phyloP scores from a whole-genome alignment of 2,888 invertebrate genomes.

The Agrotis puta region DNA sequence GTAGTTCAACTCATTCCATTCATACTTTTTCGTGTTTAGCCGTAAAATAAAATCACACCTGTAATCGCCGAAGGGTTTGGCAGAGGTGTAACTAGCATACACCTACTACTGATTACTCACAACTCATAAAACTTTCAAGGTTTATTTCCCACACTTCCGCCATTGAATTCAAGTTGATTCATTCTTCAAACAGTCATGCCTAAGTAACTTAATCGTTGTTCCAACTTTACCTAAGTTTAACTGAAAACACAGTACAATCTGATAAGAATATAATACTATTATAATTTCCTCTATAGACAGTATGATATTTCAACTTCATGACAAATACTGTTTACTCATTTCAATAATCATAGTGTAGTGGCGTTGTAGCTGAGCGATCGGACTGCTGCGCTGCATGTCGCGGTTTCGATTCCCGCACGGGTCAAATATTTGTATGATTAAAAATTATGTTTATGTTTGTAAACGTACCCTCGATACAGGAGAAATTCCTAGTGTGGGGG shows the following conservation, averaged over 20 bases:
- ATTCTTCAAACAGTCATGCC: conserved; percentile 39
- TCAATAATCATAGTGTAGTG: background rate
- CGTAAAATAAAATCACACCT: conserved; percentile 10
- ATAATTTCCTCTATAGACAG: conserved; percentile 25
- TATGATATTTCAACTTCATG: background rate
- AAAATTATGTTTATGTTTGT: too few species aligned
- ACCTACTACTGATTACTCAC: conserved; percentile 34
- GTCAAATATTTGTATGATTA: too few species aligned
- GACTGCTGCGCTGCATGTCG: too few species aligned
- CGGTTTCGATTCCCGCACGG: too few species aligned
- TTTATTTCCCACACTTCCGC: conserved; percentile 20
- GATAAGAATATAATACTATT: conserved; percentile 43
- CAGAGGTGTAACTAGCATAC: background rate
- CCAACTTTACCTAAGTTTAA: conserved; percentile 4
- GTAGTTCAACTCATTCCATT: background rate
- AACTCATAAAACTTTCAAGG: conserved; percentile 44
- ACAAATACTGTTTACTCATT: conserved; percentile 11
- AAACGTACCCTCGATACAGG: too few species aligned
- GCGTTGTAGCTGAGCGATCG: too few species aligned
- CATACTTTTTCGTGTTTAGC: conserved; percentile 24
- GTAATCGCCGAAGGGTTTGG: background rate
- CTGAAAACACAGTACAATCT: conserved; percentile 23
- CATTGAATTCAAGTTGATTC: conserved; percentile 51
- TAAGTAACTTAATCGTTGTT: conserved; percentile 49
- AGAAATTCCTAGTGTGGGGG: too few species aligned